A percentile compares a stretch with the other conserved stretches of the same genome.
phyloP scores from a whole-genome alignment of 2,113 vertebrate genomes.

The Stictonetta naevosa region DNA sequence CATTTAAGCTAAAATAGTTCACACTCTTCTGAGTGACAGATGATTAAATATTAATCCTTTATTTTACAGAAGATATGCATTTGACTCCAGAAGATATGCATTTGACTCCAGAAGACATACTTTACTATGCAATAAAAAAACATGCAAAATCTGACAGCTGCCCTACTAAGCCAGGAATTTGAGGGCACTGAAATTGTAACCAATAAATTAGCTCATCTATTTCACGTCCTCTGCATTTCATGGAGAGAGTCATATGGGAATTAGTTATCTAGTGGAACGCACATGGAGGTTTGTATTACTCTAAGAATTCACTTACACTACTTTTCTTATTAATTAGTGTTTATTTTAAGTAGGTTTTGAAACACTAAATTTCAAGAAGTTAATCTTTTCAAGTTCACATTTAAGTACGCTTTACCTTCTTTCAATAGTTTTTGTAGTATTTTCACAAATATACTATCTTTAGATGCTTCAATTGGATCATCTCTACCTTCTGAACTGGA shows the following conservation, averaged over 20 bases:
- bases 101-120: background rate
- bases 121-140: background rate
- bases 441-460: constrained; percentile 94
- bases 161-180: background rate
- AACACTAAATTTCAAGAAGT: background rate
- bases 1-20: background rate
- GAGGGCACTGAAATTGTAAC: background rate
- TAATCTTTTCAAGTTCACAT: too few species aligned
- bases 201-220: background rate
- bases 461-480: constrained; percentile 93
- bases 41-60: background rate
- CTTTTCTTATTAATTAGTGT: background rate
- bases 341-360: background rate
- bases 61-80: background rate
- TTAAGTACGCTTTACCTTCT: constrained; percentile 82
- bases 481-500: constrained; percentile 86
- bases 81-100: background rate
- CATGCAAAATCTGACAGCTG: background rate
- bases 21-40: background rate
- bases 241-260: background rate
- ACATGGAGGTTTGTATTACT: background rate
- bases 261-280: background rate
- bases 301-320: background rate
- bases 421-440: constrained; percentile 92
- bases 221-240: background rate